Evolutionary conservation across 2,113 vertebrate genomes (phyloP), one percentile per base, ranked within the genome.

Genomic region (Puntigrus tetrazona): DNA sequence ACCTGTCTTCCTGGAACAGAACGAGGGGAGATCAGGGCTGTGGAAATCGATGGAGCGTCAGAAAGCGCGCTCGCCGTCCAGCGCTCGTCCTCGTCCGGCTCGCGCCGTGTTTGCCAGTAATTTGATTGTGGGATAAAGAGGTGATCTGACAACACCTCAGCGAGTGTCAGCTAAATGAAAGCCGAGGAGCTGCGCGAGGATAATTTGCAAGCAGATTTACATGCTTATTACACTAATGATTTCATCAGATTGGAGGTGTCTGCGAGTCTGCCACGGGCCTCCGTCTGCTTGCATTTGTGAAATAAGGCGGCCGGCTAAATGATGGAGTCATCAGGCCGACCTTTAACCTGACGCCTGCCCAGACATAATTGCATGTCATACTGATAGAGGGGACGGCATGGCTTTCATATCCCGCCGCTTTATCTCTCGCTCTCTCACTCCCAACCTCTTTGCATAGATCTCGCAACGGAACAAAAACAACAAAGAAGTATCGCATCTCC

Each of bases 171-270:
- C 93, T 93, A 95, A 95, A 97, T 97, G 95, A 97, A 96, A 96
- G 94, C 94, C 92, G 94, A 94, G 61, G 93, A 93, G 55, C 43
- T 94, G 94, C 92, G 93, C 93, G 45, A 92, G 69, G 92, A 95
- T 97, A 96, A 97, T 98, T 96, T 96, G 95, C 95, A 96, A 97
- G 97, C 97, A 97, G 96, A 98, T 98, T 97, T 97, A 94, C 96
- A 95, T 96, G 96, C 96, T 97, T 97, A 97, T 98, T 97, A 97
- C 96, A 96, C 97, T 98, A 97, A 99, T 96, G 96, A 99, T 97
- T 96, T 95, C 94, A 96, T 96, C 96, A 96, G 95, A 96, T 97
- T 96, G 96, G 95, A 96, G 96, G 95, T 96, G 94, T 93, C 88
- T 70, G 20, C 41, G 41, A 45, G 59, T 45, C 16, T 67, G 61